A percentile compares a stretch with the other conserved stretches of the same genome.
phyloP scores from a whole-genome alignment of 2,797 vertebrate species.

The Neoniphon sammara region DNA sequence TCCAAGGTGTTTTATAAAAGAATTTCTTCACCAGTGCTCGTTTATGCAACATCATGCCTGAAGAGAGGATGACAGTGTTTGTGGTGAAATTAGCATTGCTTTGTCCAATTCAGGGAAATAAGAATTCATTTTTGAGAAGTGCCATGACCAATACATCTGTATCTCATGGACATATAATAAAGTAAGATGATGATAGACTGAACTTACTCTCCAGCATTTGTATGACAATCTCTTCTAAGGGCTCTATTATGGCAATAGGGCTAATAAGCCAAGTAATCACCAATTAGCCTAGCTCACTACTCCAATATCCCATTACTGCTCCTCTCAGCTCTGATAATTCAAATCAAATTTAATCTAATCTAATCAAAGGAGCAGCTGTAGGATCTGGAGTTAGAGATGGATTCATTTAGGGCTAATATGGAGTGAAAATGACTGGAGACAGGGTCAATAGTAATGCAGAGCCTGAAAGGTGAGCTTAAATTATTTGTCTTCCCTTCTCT shows the following conservation, averaged over 20 bases:
- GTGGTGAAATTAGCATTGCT: background rate
- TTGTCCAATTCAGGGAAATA: conserved; percentile 3
- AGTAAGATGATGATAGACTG: conserved; percentile 7
- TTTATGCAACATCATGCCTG: background rate
- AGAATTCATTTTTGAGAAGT: background rate
- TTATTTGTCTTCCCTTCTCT: conserved; percentile 2
- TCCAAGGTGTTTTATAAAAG: conserved; percentile 42
- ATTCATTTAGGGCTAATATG: conserved; percentile 55
- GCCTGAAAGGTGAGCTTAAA: conserved; percentile 19
- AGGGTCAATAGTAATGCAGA: conserved; percentile 12
- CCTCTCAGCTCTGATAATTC: conserved; percentile 67
- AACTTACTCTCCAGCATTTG: conserved; percentile 15
- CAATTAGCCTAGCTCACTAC: conserved; percentile 60
- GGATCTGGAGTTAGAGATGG: conserved; percentile 48
- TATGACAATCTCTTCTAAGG: conserved; percentile 30
- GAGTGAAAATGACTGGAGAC: conserved; percentile 37
- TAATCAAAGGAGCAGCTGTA: conserved; percentile 67
- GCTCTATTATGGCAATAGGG: conserved; percentile 51
- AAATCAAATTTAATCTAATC: conserved; percentile 69
- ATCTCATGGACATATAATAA: background rate
- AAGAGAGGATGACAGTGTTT: conserved; percentile 1
- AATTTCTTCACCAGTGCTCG: conserved; percentile 32
- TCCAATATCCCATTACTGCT: conserved; percentile 64
- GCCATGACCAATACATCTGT: background rate
- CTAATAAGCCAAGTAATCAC: conserved; percentile 75